A percentile compares a stretch with the other conserved stretches of the same genome.
phyloP scores from a whole-genome alignment of 2,888 invertebrate species.

The Lycaena phlaeas region DNA sequence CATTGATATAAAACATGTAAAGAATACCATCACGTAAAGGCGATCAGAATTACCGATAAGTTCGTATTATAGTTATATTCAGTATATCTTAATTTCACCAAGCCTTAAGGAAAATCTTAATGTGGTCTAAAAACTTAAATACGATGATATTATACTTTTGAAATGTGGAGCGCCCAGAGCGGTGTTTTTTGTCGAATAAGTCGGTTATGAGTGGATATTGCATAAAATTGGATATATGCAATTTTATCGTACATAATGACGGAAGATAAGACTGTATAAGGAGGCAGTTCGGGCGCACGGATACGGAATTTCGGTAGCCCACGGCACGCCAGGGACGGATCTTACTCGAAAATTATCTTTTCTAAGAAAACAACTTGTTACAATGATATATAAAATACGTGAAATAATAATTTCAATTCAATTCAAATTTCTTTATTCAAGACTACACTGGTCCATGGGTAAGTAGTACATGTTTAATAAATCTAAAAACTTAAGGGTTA shows the following conservation, averaged over 20 bases:
- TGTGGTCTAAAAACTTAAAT: constrained; percentile 6
- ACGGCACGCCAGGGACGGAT: constrained; percentile 42
- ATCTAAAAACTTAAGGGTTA: too few relatives aligned
- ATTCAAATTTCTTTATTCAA: too few relatives aligned
- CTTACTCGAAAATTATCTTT: constrained; percentile 16
- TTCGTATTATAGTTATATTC: too few relatives aligned
- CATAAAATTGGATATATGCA: constrained; percentile 11
- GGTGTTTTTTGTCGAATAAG: constrained; percentile 9
- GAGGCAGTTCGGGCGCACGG: constrained; percentile 27
- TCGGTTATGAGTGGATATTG: constrained; percentile 11
- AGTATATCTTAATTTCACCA: neutral
- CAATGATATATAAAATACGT: too few relatives aligned
- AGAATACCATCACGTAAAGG: too few relatives aligned
- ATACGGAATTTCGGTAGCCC: constrained; percentile 59
- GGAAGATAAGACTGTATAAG: constrained; percentile 26
- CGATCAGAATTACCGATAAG: too few relatives aligned
- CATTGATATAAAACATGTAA: too few relatives aligned
- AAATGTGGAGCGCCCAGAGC: constrained; percentile 4
- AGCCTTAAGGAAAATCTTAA: constrained; percentile 1
- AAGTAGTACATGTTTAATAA: too few relatives aligned
- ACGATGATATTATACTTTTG: constrained; percentile 3
- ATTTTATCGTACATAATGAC: constrained; percentile 29
- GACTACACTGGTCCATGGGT: too few relatives aligned
- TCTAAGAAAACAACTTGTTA: too few relatives aligned
- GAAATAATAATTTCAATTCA: too few relatives aligned